phyloP scores from a whole-genome alignment of 2,888 invertebrate species.

The Mycalesis mineus region DNA sequence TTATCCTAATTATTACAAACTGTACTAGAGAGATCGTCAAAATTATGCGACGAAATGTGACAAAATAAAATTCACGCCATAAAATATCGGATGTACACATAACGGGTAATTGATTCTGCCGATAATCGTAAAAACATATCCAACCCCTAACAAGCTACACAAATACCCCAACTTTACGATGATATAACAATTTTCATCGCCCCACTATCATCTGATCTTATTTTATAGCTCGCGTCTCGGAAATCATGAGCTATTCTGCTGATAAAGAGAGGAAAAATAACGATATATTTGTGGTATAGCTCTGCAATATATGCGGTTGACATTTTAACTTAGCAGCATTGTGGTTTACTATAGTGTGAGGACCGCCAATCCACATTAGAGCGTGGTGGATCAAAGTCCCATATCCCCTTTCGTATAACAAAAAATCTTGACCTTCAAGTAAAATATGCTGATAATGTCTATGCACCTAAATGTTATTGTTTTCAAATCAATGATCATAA shows the following conservation, averaged over 20 bases:
- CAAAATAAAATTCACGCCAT: slow-evolving; percentile 4
- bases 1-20: no score
- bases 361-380: no score
- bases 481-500: no score
- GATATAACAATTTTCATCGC: slow-evolving; percentile 13
- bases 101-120: slow-evolving; percentile 16
- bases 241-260: slow-evolving; percentile 1
- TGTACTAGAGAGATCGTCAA: neutral
- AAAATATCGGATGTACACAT: slow-evolving; percentile 6
- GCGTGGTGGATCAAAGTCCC: no score
- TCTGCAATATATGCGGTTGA: neutral
- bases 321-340: neutral
- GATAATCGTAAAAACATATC: slow-evolving; percentile 16
- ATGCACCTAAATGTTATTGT: no score
- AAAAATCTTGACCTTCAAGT: no score
- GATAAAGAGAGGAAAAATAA: slow-evolving; percentile 1
- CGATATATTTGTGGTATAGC: neutral
- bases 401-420: no score
- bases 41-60: neutral
- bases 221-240: slow-evolving; percentile 7
- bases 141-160: slow-evolving; percentile 17
- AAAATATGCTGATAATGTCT: no score
- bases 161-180: slow-evolving; percentile 13
- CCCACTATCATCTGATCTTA: slow-evolving; percentile 13
- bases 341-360: no score